Percentiles rank a stretch among this genome's conserved stretches.
phyloP scores from a whole-genome alignment of 2,113 vertebrate genomes.

The Neogobius melanostomus region DNA sequence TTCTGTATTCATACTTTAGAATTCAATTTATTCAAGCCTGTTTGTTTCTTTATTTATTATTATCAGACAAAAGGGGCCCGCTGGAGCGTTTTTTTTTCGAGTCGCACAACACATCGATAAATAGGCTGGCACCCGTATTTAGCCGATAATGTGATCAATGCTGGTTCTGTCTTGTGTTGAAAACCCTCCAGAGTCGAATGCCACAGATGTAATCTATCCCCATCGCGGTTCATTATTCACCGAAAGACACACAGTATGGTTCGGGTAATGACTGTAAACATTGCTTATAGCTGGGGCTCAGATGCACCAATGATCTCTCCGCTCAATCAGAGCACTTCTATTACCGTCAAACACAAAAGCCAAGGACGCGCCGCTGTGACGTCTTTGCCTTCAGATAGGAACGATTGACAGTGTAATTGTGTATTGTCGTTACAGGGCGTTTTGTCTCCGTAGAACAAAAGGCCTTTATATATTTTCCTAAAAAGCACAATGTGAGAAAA shows the following conservation, averaged over 20 bases:
- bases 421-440: slow-evolving; percentile 11
- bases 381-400: slow-evolving; percentile 2
- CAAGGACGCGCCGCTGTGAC: slow-evolving; percentile 24
- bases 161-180: slow-evolving; percentile 7
- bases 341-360: slow-evolving; percentile 35
- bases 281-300: slow-evolving; percentile 33
- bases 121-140: slow-evolving; percentile 9
- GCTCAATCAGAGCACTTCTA: slow-evolving; percentile 29
- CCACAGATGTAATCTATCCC: slow-evolving; percentile 21
- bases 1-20: slow-evolving; percentile 27
- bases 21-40: slow-evolving; percentile 17
- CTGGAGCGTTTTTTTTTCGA: not conserved
- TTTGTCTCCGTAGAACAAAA: not conserved
- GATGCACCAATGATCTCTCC: slow-evolving; percentile 39
- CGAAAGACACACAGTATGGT: slow-evolving; percentile 36
- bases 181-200: slow-evolving; percentile 13
- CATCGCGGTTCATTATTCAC: slow-evolving; percentile 38
- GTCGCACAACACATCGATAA: slow-evolving; percentile 9
- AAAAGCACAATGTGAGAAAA: too few relatives aligned
- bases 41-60: slow-evolving; percentile 15
- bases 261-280: slow-evolving; percentile 45
- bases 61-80: slow-evolving; percentile 8
- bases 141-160: not conserved
- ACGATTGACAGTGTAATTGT: not conserved
- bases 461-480: not conserved